phyloP scores from a whole-genome alignment of 2,888 invertebrate species.

The Cheilosia pagana region DNA sequence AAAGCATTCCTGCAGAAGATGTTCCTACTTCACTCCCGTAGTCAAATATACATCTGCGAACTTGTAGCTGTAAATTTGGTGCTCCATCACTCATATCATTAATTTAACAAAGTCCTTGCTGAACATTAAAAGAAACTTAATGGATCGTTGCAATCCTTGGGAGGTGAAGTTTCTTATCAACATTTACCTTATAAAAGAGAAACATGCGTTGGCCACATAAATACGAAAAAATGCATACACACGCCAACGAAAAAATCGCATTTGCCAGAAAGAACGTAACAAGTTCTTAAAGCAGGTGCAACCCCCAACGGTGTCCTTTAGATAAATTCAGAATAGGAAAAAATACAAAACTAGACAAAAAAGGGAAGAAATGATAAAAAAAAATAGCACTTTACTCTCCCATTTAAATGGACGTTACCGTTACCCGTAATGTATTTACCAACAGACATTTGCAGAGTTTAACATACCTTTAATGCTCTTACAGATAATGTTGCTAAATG shows the following conservation, averaged over 20 bases:
- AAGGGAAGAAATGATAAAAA: conserved; percentile 18
- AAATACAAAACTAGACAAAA: conserved; percentile 8
- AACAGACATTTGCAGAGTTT: conserved; percentile 51
- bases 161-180: conserved; percentile 48
- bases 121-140: conserved; percentile 39
- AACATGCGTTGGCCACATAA: conserved; percentile 30
- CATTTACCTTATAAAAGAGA: conserved; percentile 48
- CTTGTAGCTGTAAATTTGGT: no score
- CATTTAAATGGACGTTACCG: conserved; percentile 45
- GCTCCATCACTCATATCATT: conserved; percentile 41
- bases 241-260: conserved; percentile 19
- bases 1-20: no score
- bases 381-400: conserved; percentile 31
- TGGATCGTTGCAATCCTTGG: conserved; percentile 64
- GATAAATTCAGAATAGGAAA: conserved; percentile 23
- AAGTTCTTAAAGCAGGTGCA: conserved; percentile 44
- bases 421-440: conserved; percentile 56
- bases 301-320: conserved; percentile 59
- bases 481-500: conserved; percentile 39
- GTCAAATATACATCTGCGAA: no score
- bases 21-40: no score
- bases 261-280: conserved; percentile 45
- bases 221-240: conserved; percentile 1
- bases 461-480: conserved; percentile 36
- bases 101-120: conserved; percentile 44